Base-by-base conservation (phyloP, 2,888 invertebrate species). In the Disparrhopalites patrizii region DNA sequence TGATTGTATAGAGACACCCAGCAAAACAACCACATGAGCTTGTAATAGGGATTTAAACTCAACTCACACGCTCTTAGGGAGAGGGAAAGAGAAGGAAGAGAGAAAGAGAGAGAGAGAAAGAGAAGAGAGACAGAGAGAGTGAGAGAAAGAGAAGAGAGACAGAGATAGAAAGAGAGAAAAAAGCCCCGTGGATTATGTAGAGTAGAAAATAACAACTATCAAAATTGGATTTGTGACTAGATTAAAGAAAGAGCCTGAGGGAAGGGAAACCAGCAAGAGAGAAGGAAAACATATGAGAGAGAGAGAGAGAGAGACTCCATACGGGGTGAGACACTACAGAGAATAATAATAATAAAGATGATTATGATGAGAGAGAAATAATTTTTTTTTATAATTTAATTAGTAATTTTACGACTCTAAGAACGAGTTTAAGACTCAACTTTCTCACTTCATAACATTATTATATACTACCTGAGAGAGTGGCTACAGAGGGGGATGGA, bases 301-400 rank as follows among this genome's bases (percentile, higher is more conserved):
- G n/a, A n/a, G n/a, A n/a, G n/a, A n/a, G n/a, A n/a, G n/a, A n/a
- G n/a, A n/a, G n/a, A n/a, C n/a, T n/a, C n/a, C n/a, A n/a, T n/a
- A n/a, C n/a, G n/a, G n/a, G n/a, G n/a, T n/a, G n/a, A n/a, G n/a
- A n/a, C n/a, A n/a, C n/a, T n/a, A n/a, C n/a, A n/a, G n/a, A n/a
- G n/a, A n/a, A n/a, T n/a, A n/a, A n/a, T n/a, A n/a, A n/a, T n/a
- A n/a, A n/a, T n/a, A n/a, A n/a, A n/a, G 33, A 3, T 18, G 15
- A 13, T 31, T 61, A 28, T 51, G 52, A 51, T 51, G 38, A 61
- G 51, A 25, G 27, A 57, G 51, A 50, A 33, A 31, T 30, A 36
- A 18, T 25, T 36, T 31, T 61, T 63, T 64, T 64, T 64, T 64
- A 64, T 64, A 64, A 64, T 64, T 64, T 64, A 64, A 64, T 64